Base-by-base conservation (phyloP, 2,888 invertebrate genomes). In the Beris morrisii region DNA sequence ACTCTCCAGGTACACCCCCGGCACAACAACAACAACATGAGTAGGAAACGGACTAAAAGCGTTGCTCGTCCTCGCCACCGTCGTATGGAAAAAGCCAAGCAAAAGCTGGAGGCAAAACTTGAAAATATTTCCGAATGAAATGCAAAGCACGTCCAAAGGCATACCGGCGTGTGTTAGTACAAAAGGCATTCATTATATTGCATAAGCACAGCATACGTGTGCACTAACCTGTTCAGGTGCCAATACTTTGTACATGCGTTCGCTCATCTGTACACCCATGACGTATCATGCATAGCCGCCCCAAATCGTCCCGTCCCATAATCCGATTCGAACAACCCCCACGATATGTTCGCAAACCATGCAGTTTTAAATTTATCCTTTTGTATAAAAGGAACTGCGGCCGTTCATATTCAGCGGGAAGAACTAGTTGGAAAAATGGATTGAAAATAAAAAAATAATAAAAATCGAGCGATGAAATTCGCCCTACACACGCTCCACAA, bases 141-240 rank as follows among this genome's bases (percentile, higher is more conserved):
- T 67, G 67, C 67, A 64, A 57, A 67, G 67, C 67, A 67, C 67
- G 67, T 67, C 52, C 45, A 55, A 57, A 58, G 58, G 46, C 67
- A 67, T 67, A 56, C 53, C 64, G 52, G 50, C 50, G 61, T 15
- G 38, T 52, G 32, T 52, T 61, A 32, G 43, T 15, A 50, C 38
- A 38, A 52, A 61, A 61, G 61, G 52, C 38, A 52, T 61, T 61
- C 61, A 52, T 38, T 61, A 52, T 52, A 52, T 50, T 61, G 61
- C 52, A 61, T 28, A 38, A 52, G 38, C 38, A 38, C 31, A 43
- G 50, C 52, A 61, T 50, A 61, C 61, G 61, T 61, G 61, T 52
- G 52, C 52, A 32, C 38, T 50, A 32, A 52, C 61, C 50, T 52
- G 52, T 43, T 50, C 61, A 50, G 61, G 61, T 52, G 61, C 58